Percentiles rank a stretch among this genome's conserved stretches.
Evolutionary conservation across 2,888 invertebrate species (phyloP).

Genomic region (Halictus quadricinctus): DNA sequence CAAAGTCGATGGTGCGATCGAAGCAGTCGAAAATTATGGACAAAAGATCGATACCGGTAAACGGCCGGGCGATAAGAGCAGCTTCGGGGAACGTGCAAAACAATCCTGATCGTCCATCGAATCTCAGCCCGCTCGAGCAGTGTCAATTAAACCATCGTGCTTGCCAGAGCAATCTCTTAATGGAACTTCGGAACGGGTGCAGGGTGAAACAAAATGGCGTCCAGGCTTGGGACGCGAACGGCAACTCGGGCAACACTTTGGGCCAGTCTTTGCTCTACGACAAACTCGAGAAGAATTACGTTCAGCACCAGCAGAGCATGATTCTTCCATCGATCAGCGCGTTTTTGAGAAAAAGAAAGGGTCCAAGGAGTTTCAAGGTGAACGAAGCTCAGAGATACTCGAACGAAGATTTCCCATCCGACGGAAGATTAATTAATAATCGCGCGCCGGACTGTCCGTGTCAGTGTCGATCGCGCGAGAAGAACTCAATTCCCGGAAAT

Average conservation of each 20-base stretch:
- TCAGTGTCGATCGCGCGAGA: background rate
- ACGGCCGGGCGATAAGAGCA: background rate
- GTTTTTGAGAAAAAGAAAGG: conserved; percentile 17
- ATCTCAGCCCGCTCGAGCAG: background rate
- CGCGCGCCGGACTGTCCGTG: background rate
- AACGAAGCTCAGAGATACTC: background rate
- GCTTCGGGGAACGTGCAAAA: background rate
- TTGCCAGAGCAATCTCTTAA: background rate
- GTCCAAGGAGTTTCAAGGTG: background rate
- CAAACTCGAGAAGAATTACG: background rate
- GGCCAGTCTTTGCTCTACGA: background rate
- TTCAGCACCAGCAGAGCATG: background rate
- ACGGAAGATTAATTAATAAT: background rate
- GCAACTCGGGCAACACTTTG: background rate
- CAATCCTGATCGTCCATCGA: background rate
- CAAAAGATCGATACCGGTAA: background rate
- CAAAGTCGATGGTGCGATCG: background rate
- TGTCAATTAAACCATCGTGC: background rate
- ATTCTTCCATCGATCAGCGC: conserved; percentile 29
- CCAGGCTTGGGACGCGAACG: conserved; percentile 14
- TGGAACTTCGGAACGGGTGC: background rate
- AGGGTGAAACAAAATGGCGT: background rate
- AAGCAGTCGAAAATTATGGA: background rate
- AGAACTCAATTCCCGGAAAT: background rate
- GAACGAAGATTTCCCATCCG: too few relatives aligned